phyloP scores from a whole-genome alignment of 2,797 vertebrate species.

The Hylomyscus alleni region DNA sequence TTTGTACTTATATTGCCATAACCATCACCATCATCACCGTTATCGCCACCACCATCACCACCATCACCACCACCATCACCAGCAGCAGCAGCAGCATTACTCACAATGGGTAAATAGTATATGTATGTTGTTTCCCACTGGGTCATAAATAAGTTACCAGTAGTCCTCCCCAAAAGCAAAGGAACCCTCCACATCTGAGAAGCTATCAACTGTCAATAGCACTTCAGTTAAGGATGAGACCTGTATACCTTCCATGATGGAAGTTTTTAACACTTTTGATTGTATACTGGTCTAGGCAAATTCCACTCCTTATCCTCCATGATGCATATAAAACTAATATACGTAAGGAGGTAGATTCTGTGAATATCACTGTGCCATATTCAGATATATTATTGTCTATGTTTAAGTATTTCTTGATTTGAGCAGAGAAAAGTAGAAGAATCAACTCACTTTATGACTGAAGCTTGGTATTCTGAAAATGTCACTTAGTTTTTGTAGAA shows the following conservation, averaged over 20 bases:
- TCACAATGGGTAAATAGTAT: neutral
- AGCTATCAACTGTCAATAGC: neutral
- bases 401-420: neutral
- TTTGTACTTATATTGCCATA: neutral
- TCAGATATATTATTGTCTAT: neutral
- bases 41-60: no score
- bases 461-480: neutral
- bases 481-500: neutral
- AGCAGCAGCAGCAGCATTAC: neutral
- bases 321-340: neutral
- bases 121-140: neutral
- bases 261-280: neutral
- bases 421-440: neutral
- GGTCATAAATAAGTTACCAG: neutral
- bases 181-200: neutral
- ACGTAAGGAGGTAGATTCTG: neutral
- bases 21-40: no score
- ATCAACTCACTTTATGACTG: neutral
- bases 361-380: neutral
- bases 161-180: neutral
- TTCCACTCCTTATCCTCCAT: rapidly evolving
- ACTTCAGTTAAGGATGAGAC: neutral
- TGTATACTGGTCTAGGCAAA: neutral
- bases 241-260: neutral
- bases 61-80: neutral